phyloP scores from a whole-genome alignment of 1,140 invertebrate species.

The Galendromus occidentalis region DNA sequence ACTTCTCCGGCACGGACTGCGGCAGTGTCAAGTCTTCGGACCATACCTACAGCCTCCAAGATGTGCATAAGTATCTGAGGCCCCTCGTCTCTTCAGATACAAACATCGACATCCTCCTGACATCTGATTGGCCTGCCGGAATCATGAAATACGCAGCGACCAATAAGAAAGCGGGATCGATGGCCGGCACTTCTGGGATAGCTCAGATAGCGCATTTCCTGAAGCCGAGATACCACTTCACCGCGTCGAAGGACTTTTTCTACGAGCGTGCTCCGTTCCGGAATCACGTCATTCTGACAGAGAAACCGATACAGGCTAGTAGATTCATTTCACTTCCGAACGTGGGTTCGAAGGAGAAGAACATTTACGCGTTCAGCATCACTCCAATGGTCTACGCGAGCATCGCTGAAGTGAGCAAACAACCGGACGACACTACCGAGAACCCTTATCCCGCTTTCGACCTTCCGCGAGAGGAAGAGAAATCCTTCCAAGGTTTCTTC shows the following conservation, averaged over 20 bases:
- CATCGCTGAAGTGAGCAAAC: constrained; percentile 52
- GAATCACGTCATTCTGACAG: constrained; percentile 38
- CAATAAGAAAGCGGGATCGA: constrained; percentile 21
- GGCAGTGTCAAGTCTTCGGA: constrained; percentile 18
- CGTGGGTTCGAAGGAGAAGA: constrained; percentile 55
- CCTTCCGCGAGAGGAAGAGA: constrained; percentile 20
- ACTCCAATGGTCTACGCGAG: constrained; percentile 56
- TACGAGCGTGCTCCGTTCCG: constrained; percentile 78
- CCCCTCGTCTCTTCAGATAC: constrained; percentile 37
- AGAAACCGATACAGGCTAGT: constrained; percentile 39
- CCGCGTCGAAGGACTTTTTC: constrained; percentile 44
- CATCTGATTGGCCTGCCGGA: constrained; percentile 65
- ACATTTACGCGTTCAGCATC: constrained; percentile 76
- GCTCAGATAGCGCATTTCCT: constrained; percentile 60
- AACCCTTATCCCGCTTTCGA: constrained; percentile 47
- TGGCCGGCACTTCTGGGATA: constrained; percentile 26
- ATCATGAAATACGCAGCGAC: constrained; percentile 34
- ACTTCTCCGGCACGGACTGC: constrained; percentile 56
- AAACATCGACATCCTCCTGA: constrained; percentile 76
- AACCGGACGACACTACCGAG: constrained; percentile 63
- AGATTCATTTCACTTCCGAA: constrained; percentile 69
- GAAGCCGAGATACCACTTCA: constrained; percentile 83
- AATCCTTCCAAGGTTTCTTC: constrained; percentile 41
- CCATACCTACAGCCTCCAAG: constrained; percentile 15
- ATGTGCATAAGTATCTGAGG: not conserved